These are phyloP conservation scores for Centropus bengalensis DNA, from an alignment of 2,113 vertebrate species.

Conservation along the genomic window DNA sequence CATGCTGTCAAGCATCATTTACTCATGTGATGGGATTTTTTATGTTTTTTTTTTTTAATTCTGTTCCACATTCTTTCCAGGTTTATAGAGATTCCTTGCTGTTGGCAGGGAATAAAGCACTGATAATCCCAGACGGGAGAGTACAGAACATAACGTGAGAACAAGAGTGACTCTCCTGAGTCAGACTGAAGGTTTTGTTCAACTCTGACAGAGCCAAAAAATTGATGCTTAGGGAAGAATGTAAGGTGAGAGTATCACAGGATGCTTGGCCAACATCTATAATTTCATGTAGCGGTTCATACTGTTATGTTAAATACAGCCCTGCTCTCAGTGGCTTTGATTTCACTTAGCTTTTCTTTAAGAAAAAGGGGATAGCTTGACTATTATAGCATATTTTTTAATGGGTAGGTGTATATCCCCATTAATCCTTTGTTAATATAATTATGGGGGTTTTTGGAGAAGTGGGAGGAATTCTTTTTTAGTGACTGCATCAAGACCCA, in stretches of 20 bases:
- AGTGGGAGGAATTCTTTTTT: neutral
- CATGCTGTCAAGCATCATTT: constrained; percentile 61
- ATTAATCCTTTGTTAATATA: constrained; percentile 3
- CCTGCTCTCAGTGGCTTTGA: neutral
- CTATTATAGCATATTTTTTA: neutral
- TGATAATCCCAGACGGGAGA: constrained; percentile 4
- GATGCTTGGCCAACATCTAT: neutral
- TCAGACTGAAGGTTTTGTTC: constrained; percentile 24
- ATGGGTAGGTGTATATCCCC: neutral
- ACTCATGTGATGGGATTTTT: constrained; percentile 1
- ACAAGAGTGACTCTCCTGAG: neutral
- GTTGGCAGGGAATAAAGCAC: neutral
- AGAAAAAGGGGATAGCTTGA: neutral
- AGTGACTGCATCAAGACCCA: neutral
- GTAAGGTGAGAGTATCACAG: constrained; percentile 22
- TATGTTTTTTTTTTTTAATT: neutral
- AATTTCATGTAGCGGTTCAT: constrained; percentile 16
- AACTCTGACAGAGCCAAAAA: constrained; percentile 27
- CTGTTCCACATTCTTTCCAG: neutral
- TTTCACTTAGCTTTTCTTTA: neutral
- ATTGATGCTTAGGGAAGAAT: neutral
- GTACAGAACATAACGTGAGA: neutral
- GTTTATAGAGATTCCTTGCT: constrained; percentile 29
- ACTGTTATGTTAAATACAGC: neutral
- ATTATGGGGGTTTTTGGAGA: neutral